Percentiles rank a stretch among this genome's conserved stretches.
These are phyloP conservation scores for Clarias magur DNA, from an alignment of 2,113 vertebrate species.

Conservation along the genomic window DNA sequence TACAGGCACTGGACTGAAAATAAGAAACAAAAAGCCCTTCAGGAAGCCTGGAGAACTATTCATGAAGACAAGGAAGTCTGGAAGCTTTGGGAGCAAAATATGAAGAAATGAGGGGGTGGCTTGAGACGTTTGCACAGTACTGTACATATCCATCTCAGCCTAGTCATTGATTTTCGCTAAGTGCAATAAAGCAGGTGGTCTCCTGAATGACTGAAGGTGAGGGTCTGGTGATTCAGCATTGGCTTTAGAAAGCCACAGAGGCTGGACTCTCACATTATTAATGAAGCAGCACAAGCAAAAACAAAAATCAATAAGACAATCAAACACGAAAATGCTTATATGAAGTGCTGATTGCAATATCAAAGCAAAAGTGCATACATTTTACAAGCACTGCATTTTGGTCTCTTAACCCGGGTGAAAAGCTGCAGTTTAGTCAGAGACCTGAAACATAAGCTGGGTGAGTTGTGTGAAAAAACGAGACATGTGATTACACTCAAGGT, in stretches of 20 bases:
- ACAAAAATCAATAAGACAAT: not conserved
- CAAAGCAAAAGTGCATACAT: slow-evolving; percentile 1
- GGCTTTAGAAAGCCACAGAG: not conserved
- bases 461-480: not conserved
- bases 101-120: too few species aligned
- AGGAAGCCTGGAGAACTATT: too few species aligned
- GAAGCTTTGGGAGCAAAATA: too few species aligned
- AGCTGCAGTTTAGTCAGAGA: not conserved
- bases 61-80: too few species aligned
- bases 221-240: not conserved
- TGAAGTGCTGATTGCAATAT: slow-evolving; percentile 1
- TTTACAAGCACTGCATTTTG: not conserved
- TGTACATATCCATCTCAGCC: not conserved
- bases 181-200: not conserved
- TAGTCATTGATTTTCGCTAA: not conserved
- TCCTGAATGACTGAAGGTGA: not conserved
- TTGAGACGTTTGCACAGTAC: too few species aligned
- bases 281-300: slow-evolving; percentile 1
- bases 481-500: not conserved
- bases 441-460: not conserved
- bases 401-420: not conserved
- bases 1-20: too few species aligned
- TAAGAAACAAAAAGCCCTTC: too few species aligned
- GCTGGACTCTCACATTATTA: slow-evolving; percentile 4
- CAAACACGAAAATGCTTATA: not conserved